Evolutionary conservation across 2,888 invertebrate species (phyloP).

Genomic region (Tuberolachnus salignus): DNA sequence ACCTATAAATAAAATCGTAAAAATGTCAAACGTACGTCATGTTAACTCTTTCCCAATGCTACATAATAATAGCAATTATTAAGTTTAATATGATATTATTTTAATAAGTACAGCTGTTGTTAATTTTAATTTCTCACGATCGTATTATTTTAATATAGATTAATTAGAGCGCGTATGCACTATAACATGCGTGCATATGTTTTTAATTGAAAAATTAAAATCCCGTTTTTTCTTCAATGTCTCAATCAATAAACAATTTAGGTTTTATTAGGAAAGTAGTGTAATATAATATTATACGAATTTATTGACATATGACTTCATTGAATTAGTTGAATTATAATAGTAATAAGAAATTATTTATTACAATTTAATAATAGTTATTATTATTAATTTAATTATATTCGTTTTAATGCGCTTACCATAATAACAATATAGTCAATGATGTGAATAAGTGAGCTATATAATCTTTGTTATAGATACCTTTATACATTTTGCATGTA

Average conservation of each 20-base stretch:
- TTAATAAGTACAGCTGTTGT: neutral
- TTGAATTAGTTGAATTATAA: no score
- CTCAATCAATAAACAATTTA: neutral
- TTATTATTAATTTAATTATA: no score
- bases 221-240: neutral
- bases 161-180: conserved; percentile 1
- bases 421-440: no score
- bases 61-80: neutral
- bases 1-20: neutral
- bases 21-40: conserved; percentile 16
- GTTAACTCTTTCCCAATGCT: neutral
- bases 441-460: no score
- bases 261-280: neutral
- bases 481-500: no score
- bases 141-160: conserved; percentile 1
- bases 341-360: neutral
- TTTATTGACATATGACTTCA: neutral
- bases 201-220: conserved; percentile 14
- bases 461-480: no score
- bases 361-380: conserved; percentile 6
- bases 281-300: conserved; percentile 11
- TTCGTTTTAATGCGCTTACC: neutral
- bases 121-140: conserved; percentile 27
- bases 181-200: conserved; percentile 4
- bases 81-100: no score